Base-by-base conservation (phyloP, 2,888 invertebrate species). In the Nudaria mundana region DNA sequence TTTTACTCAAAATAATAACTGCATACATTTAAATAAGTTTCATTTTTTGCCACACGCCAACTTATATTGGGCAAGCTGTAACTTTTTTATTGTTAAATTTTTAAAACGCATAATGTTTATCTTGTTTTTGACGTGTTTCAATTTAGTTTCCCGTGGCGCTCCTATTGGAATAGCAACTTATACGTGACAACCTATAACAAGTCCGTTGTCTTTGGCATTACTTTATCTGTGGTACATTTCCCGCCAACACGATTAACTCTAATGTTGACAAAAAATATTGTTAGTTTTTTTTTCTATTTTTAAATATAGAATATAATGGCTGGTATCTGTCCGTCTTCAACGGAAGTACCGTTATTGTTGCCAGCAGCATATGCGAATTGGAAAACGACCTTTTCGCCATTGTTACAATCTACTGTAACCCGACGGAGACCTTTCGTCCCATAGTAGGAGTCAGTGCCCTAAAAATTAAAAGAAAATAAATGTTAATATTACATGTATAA, bases 371-470 rank as follows among this genome's bases (percentile, higher is more conserved):
- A 95, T 2, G 93, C 93, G 77, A 96, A 96, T 69, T 94, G 93
- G 73, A 96, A 96, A 3, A 93, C 93, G 1, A 95, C 92, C 66
- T 93, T 93, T 41, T 93, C 93, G n/a, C 93, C 93, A 39, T 92
- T 91, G 55, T 92, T 92, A 57, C 94, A 93, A 68, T 94, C 94
- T 3, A 94, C 92, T 0, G 92, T 91, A 7, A 95, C 93, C 37
- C 93, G 93, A 3, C 95, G 90, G 8, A 94, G 79, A 0, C 96
- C 95, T 71, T 94, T 94, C 0, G 94, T 94, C 35, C 96, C 96
- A 78, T 96, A 96, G 80, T 94, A 94, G 0, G 95, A 95, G 78
- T 95, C 95, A n/a, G 94, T 93, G 42, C 96, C 96, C 94, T 95
- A 79, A 1, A 81, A 40, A 30, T 2, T 3, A 15, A 10, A 18